These are phyloP conservation scores for Venustaconcha ellipsiformis DNA, from an alignment of 1,140 invertebrate genomes.

Conservation along the genomic window DNA sequence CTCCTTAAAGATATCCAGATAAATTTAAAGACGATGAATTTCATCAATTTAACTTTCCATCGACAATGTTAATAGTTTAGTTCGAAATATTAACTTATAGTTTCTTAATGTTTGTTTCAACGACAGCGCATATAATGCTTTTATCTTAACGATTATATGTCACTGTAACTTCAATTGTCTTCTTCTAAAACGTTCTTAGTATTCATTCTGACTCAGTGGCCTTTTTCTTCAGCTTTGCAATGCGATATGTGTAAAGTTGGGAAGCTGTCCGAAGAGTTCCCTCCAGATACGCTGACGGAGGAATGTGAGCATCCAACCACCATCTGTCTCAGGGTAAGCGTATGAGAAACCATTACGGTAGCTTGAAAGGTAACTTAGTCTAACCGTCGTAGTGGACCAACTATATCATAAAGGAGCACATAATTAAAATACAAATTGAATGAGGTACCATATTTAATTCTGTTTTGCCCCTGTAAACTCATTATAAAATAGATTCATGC, in stretches of 20 bases:
- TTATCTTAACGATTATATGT: not conserved
- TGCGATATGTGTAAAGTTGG: conserved; percentile 16
- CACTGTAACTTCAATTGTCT: not conserved
- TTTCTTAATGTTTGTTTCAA: not conserved
- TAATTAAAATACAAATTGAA: too few relatives aligned
- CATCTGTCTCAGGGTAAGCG: conserved; percentile 24
- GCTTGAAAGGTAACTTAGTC: too few relatives aligned
- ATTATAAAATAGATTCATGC: too few relatives aligned
- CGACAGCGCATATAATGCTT: not conserved
- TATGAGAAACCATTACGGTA: not conserved
- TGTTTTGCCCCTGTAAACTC: too few relatives aligned
- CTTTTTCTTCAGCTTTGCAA: conserved; percentile 6
- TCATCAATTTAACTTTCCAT: too few relatives aligned
- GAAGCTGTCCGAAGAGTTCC: conserved; percentile 28
- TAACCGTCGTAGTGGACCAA: too few relatives aligned
- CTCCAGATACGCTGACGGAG: conserved; percentile 19
- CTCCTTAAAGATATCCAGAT: too few relatives aligned
- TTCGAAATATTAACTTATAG: not conserved
- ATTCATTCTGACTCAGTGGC: not conserved
- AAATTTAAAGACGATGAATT: too few relatives aligned
- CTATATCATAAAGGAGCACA: too few relatives aligned
- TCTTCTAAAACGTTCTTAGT: conserved; percentile 1
- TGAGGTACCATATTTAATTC: too few relatives aligned
- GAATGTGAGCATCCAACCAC: conserved; percentile 20
- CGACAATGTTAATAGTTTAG: not conserved